Conservation (phyloP, 2,113 vertebrate genomes). For the Ibidorhyncha struthersii region DNA sequence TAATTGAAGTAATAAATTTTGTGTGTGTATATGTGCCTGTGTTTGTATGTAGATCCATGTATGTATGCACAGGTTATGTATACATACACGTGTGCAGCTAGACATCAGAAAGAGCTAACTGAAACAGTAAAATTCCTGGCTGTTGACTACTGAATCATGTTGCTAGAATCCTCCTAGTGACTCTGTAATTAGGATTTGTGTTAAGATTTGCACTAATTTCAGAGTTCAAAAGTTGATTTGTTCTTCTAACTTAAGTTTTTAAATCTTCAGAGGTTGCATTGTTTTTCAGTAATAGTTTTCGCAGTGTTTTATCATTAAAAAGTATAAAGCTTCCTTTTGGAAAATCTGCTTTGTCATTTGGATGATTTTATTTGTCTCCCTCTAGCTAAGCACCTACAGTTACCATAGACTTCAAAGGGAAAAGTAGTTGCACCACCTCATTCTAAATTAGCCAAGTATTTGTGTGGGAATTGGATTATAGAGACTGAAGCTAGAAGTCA, state of each 20-base stretch:
- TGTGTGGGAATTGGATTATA: not conserved
- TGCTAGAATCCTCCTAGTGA: not conserved
- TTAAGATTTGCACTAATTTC: slow-evolving; percentile 10
- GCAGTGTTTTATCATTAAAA: not conserved
- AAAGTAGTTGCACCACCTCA: not conserved
- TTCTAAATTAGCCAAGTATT: slow-evolving; percentile 1
- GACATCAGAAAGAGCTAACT: not conserved
- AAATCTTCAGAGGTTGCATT: not conserved
- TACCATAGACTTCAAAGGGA: slow-evolving; percentile 7
- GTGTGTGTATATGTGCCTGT: not conserved
- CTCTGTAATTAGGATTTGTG: slow-evolving; percentile 19
- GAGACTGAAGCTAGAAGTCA: not conserved
- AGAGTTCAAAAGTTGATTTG: slow-evolving; percentile 1
- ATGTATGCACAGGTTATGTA: not conserved
- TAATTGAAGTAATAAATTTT: not conserved
- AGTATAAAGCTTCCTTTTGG: not conserved
- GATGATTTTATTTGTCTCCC: not conserved
- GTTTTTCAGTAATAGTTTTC: slow-evolving; percentile 3
- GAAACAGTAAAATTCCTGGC: not conserved
- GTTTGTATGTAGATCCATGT: not conserved
- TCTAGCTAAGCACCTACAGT: not conserved
- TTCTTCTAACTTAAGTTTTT: slow-evolving; percentile 12
- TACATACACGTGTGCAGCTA: rapidly evolving
- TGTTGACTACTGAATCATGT: not conserved
- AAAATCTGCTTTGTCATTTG: not conserved